phyloP scores from a whole-genome alignment of 1,140 invertebrate genomes.

The Brachionus koreanus region DNA sequence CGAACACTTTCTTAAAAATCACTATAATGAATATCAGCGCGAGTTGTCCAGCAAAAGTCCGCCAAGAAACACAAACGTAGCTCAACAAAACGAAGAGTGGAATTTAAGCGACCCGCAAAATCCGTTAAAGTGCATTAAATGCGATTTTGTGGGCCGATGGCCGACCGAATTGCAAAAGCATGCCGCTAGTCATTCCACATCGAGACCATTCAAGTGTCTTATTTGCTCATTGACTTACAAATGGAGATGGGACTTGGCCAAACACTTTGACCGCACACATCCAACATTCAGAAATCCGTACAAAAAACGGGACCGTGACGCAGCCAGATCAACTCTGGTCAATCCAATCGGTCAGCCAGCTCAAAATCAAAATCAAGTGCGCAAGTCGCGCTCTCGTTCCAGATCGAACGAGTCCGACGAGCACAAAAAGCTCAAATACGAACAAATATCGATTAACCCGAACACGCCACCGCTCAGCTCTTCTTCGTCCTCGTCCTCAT shows the following conservation, averaged over 20 bases:
- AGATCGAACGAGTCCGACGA: slow-evolving; percentile 15
- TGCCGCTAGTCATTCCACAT: slow-evolving; percentile 53
- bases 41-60: slow-evolving; percentile 41
- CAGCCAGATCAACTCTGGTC: slow-evolving; percentile 3
- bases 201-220: slow-evolving; percentile 56
- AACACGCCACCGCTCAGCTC: slow-evolving; percentile 3
- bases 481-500: not conserved
- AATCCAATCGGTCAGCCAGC: not conserved
- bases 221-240: slow-evolving; percentile 58
- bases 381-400: not conserved
- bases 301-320: slow-evolving; percentile 50
- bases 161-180: slow-evolving; percentile 58
- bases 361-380: not conserved
- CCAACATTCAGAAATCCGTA: slow-evolving; percentile 56
- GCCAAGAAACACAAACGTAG: slow-evolving; percentile 54
- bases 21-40: slow-evolving; percentile 44
- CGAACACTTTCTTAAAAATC: slow-evolving; percentile 45
- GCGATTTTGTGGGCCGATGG: slow-evolving; percentile 57
- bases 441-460: slow-evolving; percentile 1
- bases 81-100: slow-evolving; percentile 53
- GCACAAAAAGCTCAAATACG: not conserved
- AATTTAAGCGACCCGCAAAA: slow-evolving; percentile 49
- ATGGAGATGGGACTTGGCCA: slow-evolving; percentile 58
- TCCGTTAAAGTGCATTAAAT: slow-evolving; percentile 55
- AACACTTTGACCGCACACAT: slow-evolving; percentile 58